Percentiles rank a stretch among this genome's conserved stretches.
phyloP scores from a whole-genome alignment of 2,888 invertebrate species.

The Epinotia nisella region DNA sequence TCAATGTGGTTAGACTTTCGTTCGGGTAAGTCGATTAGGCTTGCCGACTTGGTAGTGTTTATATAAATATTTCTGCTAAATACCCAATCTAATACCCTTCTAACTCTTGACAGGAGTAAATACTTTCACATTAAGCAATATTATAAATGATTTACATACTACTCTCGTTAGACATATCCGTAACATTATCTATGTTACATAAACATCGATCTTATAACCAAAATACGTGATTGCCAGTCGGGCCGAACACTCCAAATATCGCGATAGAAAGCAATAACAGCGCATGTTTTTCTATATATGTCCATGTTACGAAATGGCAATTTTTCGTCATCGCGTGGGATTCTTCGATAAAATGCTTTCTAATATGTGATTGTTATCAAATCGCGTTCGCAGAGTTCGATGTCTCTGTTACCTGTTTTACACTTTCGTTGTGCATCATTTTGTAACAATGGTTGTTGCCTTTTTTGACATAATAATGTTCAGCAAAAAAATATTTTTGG shows the following conservation, averaged over 20 bases:
- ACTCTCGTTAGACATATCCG: not conserved
- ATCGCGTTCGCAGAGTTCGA: constrained; percentile 8
- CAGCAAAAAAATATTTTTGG: not conserved
- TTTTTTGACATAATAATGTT: not conserved
- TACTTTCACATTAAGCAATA: not conserved
- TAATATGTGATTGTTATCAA: constrained; percentile 35
- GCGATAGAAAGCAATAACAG: constrained; percentile 28
- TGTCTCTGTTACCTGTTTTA: constrained; percentile 1
- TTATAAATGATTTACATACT: not conserved
- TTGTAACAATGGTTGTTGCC: not conserved
- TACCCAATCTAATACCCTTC: too few species aligned
- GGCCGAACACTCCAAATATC: constrained; percentile 9
- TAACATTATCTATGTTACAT: constrained; percentile 27
- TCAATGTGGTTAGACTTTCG: too few species aligned
- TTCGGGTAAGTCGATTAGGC: too few species aligned
- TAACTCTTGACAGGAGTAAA: not conserved
- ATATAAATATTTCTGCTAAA: too few species aligned
- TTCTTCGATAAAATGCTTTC: constrained; percentile 38
- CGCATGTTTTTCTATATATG: not conserved
- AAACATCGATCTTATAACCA: constrained; percentile 6
- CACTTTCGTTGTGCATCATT: constrained; percentile 21
- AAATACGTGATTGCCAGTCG: constrained; percentile 14
- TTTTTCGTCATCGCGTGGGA: constrained; percentile 36
- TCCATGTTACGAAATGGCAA: constrained; percentile 35
- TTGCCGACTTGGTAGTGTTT: too few species aligned